Evolutionary conservation across 2,888 invertebrate species (phyloP).

Genomic region (Eumerus sabulonum): DNA sequence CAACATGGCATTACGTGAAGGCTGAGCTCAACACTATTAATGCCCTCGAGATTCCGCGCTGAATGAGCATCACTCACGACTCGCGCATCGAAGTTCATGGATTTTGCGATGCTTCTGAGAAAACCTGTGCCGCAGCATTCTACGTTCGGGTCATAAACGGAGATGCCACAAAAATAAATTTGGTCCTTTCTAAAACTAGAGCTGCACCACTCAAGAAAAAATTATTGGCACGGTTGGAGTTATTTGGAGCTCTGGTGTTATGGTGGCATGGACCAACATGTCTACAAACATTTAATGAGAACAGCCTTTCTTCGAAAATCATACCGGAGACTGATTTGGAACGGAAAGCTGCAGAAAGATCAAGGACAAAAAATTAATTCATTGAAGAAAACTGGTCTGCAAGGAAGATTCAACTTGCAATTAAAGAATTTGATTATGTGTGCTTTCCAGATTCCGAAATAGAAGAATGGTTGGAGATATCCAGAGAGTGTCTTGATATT

Average conservation of each 20-base stretch:
- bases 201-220: constrained; percentile 34
- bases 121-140: constrained; percentile 44
- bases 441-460: too few relatives aligned
- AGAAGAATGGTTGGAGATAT: too few relatives aligned
- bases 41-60: constrained; percentile 39
- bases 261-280: too few relatives aligned
- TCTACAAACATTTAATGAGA: too few relatives aligned
- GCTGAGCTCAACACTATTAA: constrained; percentile 26
- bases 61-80: constrained; percentile 7
- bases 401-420: too few relatives aligned
- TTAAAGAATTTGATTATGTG: too few relatives aligned
- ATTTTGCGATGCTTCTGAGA: constrained; percentile 52
- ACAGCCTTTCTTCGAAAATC: too few relatives aligned
- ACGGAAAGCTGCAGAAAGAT: too few relatives aligned
- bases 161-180: neutral
- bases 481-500: too few relatives aligned
- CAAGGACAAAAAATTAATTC: too few relatives aligned
- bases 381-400: too few relatives aligned
- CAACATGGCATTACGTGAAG: constrained; percentile 34
- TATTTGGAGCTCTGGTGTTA: constrained; percentile 59
- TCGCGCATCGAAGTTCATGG: constrained; percentile 41
- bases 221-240: constrained; percentile 61
- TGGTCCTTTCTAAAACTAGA: constrained; percentile 30
- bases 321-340: too few relatives aligned
- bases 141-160: constrained; percentile 26